Base-by-base conservation (phyloP, 2,113 vertebrate species). In the Megaceryle maxima region DNA sequence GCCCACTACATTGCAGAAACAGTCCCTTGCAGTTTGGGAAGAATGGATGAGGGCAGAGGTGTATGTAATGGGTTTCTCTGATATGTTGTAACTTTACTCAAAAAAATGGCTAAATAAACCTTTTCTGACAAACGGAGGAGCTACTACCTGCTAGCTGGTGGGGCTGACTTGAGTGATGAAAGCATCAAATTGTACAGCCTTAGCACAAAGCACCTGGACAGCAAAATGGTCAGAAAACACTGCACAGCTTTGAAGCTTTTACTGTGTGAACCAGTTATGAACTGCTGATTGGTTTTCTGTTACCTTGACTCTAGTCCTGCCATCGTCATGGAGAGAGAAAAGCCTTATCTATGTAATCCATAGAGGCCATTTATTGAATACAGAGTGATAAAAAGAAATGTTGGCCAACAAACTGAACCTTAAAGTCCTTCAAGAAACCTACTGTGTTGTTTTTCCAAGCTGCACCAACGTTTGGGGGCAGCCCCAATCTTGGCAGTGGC, bases 281-380 rank as follows among this genome's bases (percentile, higher is more conserved):
- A 18, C 53, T 63, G 70, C 5, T 53, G 16, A 22, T 13, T 16
- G 37, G 24, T 63, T 8, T 17, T 19, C 5, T 41, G 22, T 46
- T 56, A 19, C 68, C 62, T 35, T 62, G 15, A 9, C 33, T 26
- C 53, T 6, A 26, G 25, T 21, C 37, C 57, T 55, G 77, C 26
- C 67, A 56, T 41, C n/a, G 4, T 0, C 1, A 0, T 5, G 50
- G 22, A 18, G 51, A 33, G 21, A 70, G 14, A 63, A n/a, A 59
- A 72, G 53, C 48, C 79, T 59, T 39, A 43, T 10, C 59, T 63
- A 0, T 56, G 44, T 31, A 59, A 18, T 25, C 25, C 59, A 50
- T 53, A 73, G 41, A n/a, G 53, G 31, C 22, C 57, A 17, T 21
- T 73, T 18, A 43, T 4, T 74, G 44, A 66, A 48, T 19, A 25